Evolutionary conservation across 2,113 vertebrate genomes (phyloP), one percentile per base, ranked within the genome.

Genomic region (Todiramphus saurophagus): DNA sequence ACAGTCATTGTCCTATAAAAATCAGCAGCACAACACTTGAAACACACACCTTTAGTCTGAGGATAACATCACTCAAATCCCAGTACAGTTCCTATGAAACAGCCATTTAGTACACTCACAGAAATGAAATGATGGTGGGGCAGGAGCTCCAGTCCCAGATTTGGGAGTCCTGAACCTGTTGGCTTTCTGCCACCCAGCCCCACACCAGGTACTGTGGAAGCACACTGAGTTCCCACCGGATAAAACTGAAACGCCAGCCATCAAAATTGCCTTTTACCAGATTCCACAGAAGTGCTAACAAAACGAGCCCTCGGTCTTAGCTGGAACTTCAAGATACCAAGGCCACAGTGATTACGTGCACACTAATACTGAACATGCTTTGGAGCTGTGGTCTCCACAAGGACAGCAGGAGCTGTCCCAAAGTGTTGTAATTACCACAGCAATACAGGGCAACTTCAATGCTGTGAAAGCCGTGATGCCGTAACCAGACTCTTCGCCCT

Each of bases 391-490:
- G 16, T 21, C 50, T 43, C 63, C 37, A 50, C 53, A 14, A 2
- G 5, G 66, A 23, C 51, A 64, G 69, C 30, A 85, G 48, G 53
- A 31, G 11, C 89, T 83, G 62, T 27, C 66, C 78, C 3, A 0
- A 3, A 11, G 35, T 7, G 1, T 56, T 80, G 83, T 27, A 33
- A 21, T 70, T 27, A 7, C 33, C 31, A 3, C 17, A 33, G 58
- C 53, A 48, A 1, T 10, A 7, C 53, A 31, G 39, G 19, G 35
- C 44, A 16, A 3, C 23, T 56, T 33, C 41, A 44, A 25, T 5
- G n/a, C 68, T 53, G 28, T 51, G 68, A 55, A 30, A 74, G 33
- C 19, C 0, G 0, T 3, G 2, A 5, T 68, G 53, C 51, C 67
- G 10, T 6, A 43, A 76, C 56, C 17, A 1, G 43, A 15, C 15